These are phyloP conservation scores for Phaetusa simplex DNA, from an alignment of 2,113 vertebrate genomes.

Conservation along the genomic window DNA sequence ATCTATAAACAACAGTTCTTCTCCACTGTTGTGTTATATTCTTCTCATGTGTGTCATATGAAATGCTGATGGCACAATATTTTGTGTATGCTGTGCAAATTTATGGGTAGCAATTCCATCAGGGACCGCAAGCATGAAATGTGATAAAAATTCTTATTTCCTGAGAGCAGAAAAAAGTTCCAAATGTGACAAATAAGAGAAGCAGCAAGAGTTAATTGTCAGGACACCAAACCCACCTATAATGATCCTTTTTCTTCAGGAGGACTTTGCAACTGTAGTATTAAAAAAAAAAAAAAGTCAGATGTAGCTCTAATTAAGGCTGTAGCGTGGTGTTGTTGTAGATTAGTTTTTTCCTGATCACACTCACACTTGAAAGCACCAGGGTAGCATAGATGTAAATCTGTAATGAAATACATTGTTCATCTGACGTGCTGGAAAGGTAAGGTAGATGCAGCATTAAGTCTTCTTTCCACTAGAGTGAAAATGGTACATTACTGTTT, in stretches of 20 bases:
- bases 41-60: neutral
- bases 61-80: constrained; percentile 67
- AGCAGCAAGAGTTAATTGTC: constrained; percentile 72
- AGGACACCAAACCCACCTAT: constrained; percentile 69
- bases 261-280: constrained; percentile 63
- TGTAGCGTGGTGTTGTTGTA: constrained; percentile 60
- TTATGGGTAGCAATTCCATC: constrained; percentile 72
- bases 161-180: constrained; percentile 54
- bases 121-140: constrained; percentile 60
- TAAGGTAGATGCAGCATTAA: neutral
- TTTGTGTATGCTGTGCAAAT: constrained; percentile 73
- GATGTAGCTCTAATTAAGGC: constrained; percentile 71
- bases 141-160: constrained; percentile 73
- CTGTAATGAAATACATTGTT: neutral
- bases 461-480: neutral
- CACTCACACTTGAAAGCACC: constrained; percentile 42
- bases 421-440: neutral
- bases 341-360: constrained; percentile 31
- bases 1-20: neutral
- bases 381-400: constrained; percentile 38
- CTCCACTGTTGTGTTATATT: neutral
- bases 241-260: constrained; percentile 66
- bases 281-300: constrained; percentile 35
- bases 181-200: constrained; percentile 69
- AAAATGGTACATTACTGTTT: neutral